Percentiles rank a stretch among this genome's conserved stretches.
Evolutionary conservation across 2,113 vertebrate genomes (phyloP).

Genomic region (Myotis yumanensis): DNA sequence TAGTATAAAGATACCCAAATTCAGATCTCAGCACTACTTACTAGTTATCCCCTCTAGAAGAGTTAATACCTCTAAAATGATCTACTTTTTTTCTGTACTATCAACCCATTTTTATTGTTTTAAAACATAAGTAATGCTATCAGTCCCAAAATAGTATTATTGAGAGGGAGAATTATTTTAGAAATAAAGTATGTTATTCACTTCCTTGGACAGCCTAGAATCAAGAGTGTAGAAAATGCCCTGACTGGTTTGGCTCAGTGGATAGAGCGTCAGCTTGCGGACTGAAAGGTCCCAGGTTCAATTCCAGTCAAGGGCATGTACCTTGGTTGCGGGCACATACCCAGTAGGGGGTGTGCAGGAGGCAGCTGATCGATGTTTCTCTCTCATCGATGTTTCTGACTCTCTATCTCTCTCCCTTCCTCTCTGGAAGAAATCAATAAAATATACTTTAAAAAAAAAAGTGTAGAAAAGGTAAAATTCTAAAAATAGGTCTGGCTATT

Average conservation of each 20-base stretch:
- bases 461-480: background rate
- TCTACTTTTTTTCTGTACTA: slow-evolving; percentile 24
- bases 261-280: too few species aligned
- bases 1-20: background rate
- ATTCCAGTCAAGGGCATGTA: too few species aligned
- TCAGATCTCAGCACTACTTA: background rate
- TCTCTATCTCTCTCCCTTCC: too few species aligned
- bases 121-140: slow-evolving; percentile 17
- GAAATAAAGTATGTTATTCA: slow-evolving; percentile 25
- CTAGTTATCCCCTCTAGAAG: background rate
- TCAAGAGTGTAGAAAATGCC: background rate
- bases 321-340: too few species aligned
- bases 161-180: background rate
- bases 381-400: too few species aligned
- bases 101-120: slow-evolving; percentile 22
- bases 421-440: too few species aligned
- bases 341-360: too few species aligned
- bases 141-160: background rate
- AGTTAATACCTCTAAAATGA: background rate
- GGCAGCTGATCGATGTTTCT: too few species aligned
- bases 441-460: background rate
- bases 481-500: background rate
- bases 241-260: too few species aligned
- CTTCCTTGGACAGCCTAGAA: background rate
- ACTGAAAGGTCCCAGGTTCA: too few species aligned